Base-by-base conservation (phyloP, 2,888 invertebrate species). In the Eupithecia exiguata region DNA sequence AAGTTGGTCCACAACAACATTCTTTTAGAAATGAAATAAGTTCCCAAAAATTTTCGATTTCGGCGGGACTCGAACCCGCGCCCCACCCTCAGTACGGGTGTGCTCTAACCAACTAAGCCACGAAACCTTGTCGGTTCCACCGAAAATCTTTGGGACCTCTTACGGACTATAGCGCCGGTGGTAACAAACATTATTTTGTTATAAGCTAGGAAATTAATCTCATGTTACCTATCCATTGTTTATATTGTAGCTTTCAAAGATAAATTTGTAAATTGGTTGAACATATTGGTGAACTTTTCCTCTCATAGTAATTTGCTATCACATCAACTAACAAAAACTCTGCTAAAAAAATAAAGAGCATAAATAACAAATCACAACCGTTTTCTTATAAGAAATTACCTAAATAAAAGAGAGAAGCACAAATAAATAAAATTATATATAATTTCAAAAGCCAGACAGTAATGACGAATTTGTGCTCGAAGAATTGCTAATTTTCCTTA, bases 401-500 rank as follows among this genome's bases (percentile, higher is more conserved):
- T 21, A 5, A 25, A 58, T 25, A 25, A 58, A 25, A 25, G 14
- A 58, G 25, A 58, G 58, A 25, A 58, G 14, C 25, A 25, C 12
- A 25, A 58, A 58, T 25, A 49, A 49, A 49, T 49, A 58, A 58
- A 58, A 25, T 25, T 14, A 25, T 25, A 53, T 53, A 12, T 10
- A 53, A 53, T 53, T 63, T 63, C 36, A 36, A 65, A 63, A 38
- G 63, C n/a, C 63, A 38, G 36, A 63, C 14, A 38, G 38, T 65
- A 65, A 65, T 21, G 36, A 87, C 87, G 84, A 49, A 49, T 46
- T 68, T 68, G 14, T 38, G 66, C 68, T 68, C 18, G 10, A 68
- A 68, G 30, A 49, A 49, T 46, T 49, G 43, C 68, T n/a, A 68
- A 68, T 46, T 49, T 46, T 49, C 63, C 63, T 38, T 65, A 36